Evolutionary conservation across 2,797 vertebrate species (phyloP).

Genomic region (Hoplostethus atlanticus): DNA sequence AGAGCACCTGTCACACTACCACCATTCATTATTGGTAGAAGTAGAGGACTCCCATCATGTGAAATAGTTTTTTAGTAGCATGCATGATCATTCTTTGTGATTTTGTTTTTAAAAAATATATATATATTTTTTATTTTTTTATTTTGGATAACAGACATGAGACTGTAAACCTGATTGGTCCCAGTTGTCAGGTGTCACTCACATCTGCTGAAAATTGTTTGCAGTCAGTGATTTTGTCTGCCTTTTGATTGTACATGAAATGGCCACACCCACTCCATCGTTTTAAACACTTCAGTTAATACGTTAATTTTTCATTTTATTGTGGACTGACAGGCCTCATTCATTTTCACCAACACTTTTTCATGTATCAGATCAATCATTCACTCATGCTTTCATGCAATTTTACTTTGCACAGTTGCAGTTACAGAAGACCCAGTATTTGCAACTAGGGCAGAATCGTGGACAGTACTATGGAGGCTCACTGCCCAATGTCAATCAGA

Average conservation of each 20-base stretch:
- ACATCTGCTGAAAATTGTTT: slow-evolving; percentile 44
- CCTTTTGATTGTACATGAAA: slow-evolving; percentile 49
- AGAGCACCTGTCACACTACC: slow-evolving; percentile 46
- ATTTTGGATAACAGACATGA: slow-evolving; percentile 19
- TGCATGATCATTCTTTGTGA: slow-evolving; percentile 39
- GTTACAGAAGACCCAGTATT: slow-evolving; percentile 99
- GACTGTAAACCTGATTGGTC: slow-evolving; percentile 32
- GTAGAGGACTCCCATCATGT: slow-evolving; percentile 14
- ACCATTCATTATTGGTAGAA: slow-evolving; percentile 28
- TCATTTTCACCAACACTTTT: slow-evolving; percentile 67
- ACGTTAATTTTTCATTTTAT: slow-evolving; percentile 43
- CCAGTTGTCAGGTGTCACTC: slow-evolving; percentile 59
- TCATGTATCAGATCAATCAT: slow-evolving; percentile 79
- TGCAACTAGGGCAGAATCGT: slow-evolving; percentile 98
- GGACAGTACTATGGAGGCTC: slow-evolving; percentile 99
- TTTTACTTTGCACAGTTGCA: slow-evolving; percentile 95
- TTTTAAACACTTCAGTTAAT: slow-evolving; percentile 48
- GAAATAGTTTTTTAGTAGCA: slow-evolving; percentile 33
- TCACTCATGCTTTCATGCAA: slow-evolving; percentile 87
- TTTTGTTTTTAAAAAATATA: background rate
- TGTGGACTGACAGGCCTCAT: slow-evolving; percentile 58
- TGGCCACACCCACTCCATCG: slow-evolving; percentile 53
- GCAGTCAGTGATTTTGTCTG: slow-evolving; percentile 54
- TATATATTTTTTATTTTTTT: too few species aligned
- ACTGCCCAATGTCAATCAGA: slow-evolving; percentile 99